Evolutionary conservation across 2,888 invertebrate species (phyloP), one percentile per base, ranked within the genome.

Genomic region (Chromoteleia sp.): DNA sequence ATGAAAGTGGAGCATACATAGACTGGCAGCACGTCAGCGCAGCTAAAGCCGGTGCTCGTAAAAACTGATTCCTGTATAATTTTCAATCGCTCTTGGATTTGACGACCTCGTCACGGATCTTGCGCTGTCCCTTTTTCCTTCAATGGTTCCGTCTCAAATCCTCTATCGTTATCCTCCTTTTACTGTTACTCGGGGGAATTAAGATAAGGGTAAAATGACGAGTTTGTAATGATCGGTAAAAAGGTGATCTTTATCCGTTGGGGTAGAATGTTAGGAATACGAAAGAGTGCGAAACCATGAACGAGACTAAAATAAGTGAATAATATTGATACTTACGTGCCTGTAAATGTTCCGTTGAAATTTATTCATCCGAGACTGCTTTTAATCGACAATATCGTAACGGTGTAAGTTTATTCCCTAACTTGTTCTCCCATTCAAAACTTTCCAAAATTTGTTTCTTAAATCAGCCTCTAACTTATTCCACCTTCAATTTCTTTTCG

Each of bases 181-280:
- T 68, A 73, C 68, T 56, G 59, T 71, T 76, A 74, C 79, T 74
- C 82, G 84, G 85, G 86, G 85, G 85, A 85, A 82, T 86, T 78
- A 86, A 89, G 91, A 91, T 91, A 91, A 91, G 91, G 88, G 87
- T 86, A 88, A 85, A 91, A 91, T 89, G 91, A 91, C 91, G 91
- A 91, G 91, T 91, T 91, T 89, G 90, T 90, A 91, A 91, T 90
- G 91, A 91, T 89, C 91, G 91, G 91, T 91, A 91, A 91, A 91
- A 91, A 90, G 91, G 87, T 88, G 91, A 91, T 91, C 90, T 89
- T 87, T 87, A 85, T 86, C 85, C 86, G 89, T 91, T 91, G 89
- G 89, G 88, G 86, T 86, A 84, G 81, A 82, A 84, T 83, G 68
- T 80, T 85, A 81, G 86, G 82, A 84, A 81, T 83, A 77, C 73